These are phyloP conservation scores for Erinaceus europaeus DNA, from an alignment of 2,113 vertebrate genomes.

Conservation along the genomic window DNA sequence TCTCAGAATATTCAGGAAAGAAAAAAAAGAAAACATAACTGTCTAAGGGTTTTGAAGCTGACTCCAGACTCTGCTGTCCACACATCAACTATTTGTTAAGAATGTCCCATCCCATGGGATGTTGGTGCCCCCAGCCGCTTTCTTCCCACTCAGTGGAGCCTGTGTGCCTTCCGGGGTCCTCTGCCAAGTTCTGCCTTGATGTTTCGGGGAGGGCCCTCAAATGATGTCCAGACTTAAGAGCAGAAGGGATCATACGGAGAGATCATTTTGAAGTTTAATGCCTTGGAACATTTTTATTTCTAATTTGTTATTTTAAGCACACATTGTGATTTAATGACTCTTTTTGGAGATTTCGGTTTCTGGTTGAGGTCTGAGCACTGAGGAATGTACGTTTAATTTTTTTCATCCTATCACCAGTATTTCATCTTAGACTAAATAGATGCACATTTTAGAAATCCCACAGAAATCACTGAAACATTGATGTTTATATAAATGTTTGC, in stretches of 20 bases:
- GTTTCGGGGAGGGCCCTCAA: constrained; percentile 24
- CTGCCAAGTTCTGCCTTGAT: constrained; percentile 42
- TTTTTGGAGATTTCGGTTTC: constrained; percentile 71
- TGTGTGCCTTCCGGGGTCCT: neutral
- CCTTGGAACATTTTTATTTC: constrained; percentile 76
- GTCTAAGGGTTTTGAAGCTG: neutral
- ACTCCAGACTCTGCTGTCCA: constrained; percentile 12
- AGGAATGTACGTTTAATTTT: constrained; percentile 79
- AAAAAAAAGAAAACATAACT: too few species aligned
- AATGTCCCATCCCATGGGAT: neutral
- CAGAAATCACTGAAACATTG: constrained; percentile 63
- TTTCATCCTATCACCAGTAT: constrained; percentile 79
- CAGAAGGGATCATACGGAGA: constrained; percentile 48
- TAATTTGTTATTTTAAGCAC: constrained; percentile 82
- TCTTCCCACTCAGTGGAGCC: neutral
- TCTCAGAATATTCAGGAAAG: neutral
- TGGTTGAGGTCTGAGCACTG: constrained; percentile 69
- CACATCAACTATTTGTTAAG: neutral
- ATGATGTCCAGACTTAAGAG: constrained; percentile 18
- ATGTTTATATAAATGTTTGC: constrained; percentile 66
- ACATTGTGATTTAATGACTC: constrained; percentile 79
- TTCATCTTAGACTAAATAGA: constrained; percentile 82
- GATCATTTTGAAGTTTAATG: constrained; percentile 74
- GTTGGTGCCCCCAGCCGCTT: neutral
- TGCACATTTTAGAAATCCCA: constrained; percentile 78